A percentile compares a stretch with the other conserved stretches of the same genome.
Evolutionary conservation across 64 coral and sea anemone genomes (phyloP).

Genomic region (Cladopsammia gracilis): DNA sequence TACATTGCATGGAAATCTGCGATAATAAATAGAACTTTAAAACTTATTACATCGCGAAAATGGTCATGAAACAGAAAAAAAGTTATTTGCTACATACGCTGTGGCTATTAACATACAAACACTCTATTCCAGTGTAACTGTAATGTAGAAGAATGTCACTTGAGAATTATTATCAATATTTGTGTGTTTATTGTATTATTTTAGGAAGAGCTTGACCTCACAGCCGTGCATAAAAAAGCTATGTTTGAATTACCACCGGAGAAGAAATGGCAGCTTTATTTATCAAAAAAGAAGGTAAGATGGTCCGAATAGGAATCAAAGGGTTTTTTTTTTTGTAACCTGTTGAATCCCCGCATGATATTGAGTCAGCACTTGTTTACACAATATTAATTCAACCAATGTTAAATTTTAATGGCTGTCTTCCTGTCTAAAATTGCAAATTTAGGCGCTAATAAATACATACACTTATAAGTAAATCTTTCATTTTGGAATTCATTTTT

Average conservation of each 20-base stretch:
- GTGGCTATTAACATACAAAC: background rate
- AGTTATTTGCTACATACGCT: too few species aligned
- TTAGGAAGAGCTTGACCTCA: conserved; percentile 99
- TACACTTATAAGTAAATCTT: background rate
- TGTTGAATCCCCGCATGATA: conserved; percentile 43
- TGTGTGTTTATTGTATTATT: conserved; percentile 42
- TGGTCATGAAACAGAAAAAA: too few species aligned
- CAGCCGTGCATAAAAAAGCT: conserved; percentile 89
- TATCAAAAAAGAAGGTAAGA: conserved; percentile 98
- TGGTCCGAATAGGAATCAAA: background rate
- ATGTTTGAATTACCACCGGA: conserved; percentile 99
- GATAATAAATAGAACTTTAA: background rate
- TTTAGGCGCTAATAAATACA: background rate
- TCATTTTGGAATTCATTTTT: too few species aligned
- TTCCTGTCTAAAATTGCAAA: background rate
- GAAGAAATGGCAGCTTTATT: conserved; percentile 99
- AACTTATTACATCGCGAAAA: too few species aligned
- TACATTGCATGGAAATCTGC: background rate
- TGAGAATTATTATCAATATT: conserved; percentile 32
- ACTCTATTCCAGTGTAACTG: background rate
- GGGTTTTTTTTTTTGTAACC: background rate
- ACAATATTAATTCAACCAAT: conserved; percentile 17
- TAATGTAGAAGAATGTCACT: background rate
- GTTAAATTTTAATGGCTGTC: conserved; percentile 29
- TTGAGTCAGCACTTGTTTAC: conserved; percentile 26